Base-by-base conservation (phyloP, 2,888 invertebrate genomes). In the Coremacera marginata region DNA sequence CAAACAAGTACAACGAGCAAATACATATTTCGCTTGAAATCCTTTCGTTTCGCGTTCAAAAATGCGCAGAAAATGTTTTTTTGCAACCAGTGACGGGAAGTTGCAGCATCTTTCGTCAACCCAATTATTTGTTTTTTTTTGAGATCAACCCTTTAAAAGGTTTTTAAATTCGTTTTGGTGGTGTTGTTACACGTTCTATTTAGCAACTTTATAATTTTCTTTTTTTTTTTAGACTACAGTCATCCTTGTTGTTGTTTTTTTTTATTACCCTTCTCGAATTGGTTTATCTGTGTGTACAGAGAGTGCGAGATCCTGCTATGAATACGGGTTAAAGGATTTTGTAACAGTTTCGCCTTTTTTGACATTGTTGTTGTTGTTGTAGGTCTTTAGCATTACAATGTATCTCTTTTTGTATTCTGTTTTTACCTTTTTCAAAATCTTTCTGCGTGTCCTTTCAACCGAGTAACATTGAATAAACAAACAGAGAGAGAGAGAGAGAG, bases 251-350 rank as follows among this genome's bases (percentile, higher is more conserved):
- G 16, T 70, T 70, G 49, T 78, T 70, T 72, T 76, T 80, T 85
- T 88, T 87, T 88, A 88, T 87, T 87, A 84, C 86, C 87, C 87
- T 85, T 82, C 86, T 86, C 87, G 87, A 88, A 88, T 87, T 85
- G 86, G 86, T 87, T 88, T 87, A 87, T 87, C 86, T 87, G 85
- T 86, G 84, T 44, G 3, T 3, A 44, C 2, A 44, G 44, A 44
- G 44, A 11, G 44, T 1, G 85, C 31, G 85, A 60, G 75, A 55
- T 49, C 76, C 80, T 81, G 79, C 78, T 77, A 74, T 74, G 79
- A 78, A 82, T 82, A 70, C 83, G 82, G 82, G 81, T 81, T 81
- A 79, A 82, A 78, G 82, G 83, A 83, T 84, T 82, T 82, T 77
- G 82, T 79, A 82, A 82, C 81, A 81, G 79, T 83, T 83, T 81